A percentile compares a stretch with the other conserved stretches of the same genome.
phyloP scores from a whole-genome alignment of 2,797 vertebrate species.

The Jordanella pulchra region DNA sequence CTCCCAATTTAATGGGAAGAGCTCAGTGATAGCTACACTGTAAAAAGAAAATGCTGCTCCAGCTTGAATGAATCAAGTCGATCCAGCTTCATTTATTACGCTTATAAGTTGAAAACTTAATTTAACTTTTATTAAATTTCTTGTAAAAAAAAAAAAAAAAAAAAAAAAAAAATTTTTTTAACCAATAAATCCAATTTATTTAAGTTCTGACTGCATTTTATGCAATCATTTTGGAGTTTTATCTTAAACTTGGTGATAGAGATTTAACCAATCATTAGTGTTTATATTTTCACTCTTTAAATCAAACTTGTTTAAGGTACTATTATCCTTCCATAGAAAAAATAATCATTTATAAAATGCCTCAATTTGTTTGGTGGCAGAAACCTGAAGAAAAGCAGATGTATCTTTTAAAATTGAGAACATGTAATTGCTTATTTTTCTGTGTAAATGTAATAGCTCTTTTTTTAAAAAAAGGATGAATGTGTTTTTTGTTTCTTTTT shows the following conservation, averaged over 20 bases:
- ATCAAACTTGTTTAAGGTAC: background rate
- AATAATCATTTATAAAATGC: background rate
- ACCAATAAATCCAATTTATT: too few relatives aligned
- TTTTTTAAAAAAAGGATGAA: conserved; percentile 2
- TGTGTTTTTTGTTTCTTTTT: conserved; percentile 11
- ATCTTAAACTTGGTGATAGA: background rate
- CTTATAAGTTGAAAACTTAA: too few relatives aligned
- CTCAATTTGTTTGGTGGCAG: background rate
- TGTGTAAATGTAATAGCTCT: background rate
- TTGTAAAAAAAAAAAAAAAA: too few relatives aligned
- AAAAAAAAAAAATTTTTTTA: too few relatives aligned
- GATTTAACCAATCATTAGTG: background rate
- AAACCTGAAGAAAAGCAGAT: background rate
- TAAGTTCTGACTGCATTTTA: too few relatives aligned
- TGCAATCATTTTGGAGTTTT: too few relatives aligned
- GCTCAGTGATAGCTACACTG: background rate
- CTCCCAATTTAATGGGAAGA: background rate
- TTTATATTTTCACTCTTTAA: background rate
- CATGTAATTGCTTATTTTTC: background rate
- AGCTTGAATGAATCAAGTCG: too few relatives aligned
- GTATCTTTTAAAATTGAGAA: background rate
- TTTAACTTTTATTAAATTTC: too few relatives aligned
- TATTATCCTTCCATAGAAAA: background rate
- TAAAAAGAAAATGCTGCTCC: too few relatives aligned
- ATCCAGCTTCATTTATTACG: too few relatives aligned